These are phyloP conservation scores for Tragelaphus strepsiceros DNA, from an alignment of 2,113 vertebrate species.

Conservation along the genomic window DNA sequence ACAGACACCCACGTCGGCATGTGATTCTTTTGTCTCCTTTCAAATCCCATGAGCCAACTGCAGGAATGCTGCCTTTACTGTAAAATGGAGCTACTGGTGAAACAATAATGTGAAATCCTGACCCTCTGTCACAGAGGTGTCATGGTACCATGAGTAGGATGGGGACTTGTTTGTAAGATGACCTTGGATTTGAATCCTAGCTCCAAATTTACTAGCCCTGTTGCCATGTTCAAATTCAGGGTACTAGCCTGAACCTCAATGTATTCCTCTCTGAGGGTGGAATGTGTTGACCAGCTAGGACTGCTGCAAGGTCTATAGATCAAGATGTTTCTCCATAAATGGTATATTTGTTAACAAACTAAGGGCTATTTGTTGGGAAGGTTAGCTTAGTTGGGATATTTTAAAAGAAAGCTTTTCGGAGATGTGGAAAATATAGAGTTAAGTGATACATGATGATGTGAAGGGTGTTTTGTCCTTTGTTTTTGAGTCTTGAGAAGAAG, in stretches of 20 bases:
- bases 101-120: not conserved
- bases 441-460: not conserved
- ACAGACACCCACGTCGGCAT: not conserved
- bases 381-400: not conserved
- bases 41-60: not conserved
- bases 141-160: not conserved
- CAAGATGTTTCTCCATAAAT: not conserved
- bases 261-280: not conserved
- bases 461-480: not conserved
- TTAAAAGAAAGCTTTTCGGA: not conserved
- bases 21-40: conserved; percentile 30
- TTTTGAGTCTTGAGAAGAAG: not conserved
- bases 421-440: not conserved
- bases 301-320: not conserved
- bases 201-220: not conserved
- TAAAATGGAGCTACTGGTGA: not conserved
- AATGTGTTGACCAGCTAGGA: not conserved
- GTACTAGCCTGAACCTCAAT: not conserved
- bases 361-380: not conserved
- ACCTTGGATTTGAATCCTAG: not conserved
- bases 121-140: not conserved
- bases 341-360: not conserved
- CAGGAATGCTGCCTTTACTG: not conserved
- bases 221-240: not conserved
- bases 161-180: not conserved